Conservation (phyloP, 2,888 invertebrate species). For the Dastarcus helophoroides region DNA sequence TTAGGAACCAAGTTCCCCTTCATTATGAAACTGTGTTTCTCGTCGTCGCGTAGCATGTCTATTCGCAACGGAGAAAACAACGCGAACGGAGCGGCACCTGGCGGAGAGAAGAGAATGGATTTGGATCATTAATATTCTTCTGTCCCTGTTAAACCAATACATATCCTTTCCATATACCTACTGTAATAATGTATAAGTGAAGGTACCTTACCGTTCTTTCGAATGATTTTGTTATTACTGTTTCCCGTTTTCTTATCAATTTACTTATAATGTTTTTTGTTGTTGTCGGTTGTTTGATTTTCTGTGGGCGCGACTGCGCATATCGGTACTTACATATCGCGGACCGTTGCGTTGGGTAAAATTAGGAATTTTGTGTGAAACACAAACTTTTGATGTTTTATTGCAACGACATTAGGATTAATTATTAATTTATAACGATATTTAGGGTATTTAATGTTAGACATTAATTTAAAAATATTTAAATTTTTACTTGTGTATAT, state of each 20-base stretch:
- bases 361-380: not conserved
- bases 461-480: slow-evolving; percentile 1
- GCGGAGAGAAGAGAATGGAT: slow-evolving; percentile 19
- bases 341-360: not conserved
- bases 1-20: slow-evolving; percentile 95
- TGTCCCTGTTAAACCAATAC: slow-evolving; percentile 17
- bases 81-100: slow-evolving; percentile 22
- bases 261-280: too few species aligned
- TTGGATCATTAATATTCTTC: too few species aligned
- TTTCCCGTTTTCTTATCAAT: slow-evolving; percentile 4
- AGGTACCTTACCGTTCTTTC: too few species aligned
- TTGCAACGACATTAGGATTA: slow-evolving; percentile 25
- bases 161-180: slow-evolving; percentile 29
- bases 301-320: too few species aligned
- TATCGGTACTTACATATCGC: not conserved
- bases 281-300: too few species aligned
- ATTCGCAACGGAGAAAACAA: slow-evolving; percentile 31
- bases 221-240: slow-evolving; percentile 2
- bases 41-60: slow-evolving; percentile 61
- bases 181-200: too few species aligned
- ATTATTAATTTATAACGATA: slow-evolving; percentile 15
- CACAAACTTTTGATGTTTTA: slow-evolving; percentile 19
- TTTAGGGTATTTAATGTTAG: slow-evolving; percentile 3
- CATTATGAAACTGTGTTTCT: slow-evolving; percentile 97
- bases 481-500: too few species aligned